Evolutionary conservation across 2,113 vertebrate species (phyloP).

Genomic region (Anas platyrhynchos): DNA sequence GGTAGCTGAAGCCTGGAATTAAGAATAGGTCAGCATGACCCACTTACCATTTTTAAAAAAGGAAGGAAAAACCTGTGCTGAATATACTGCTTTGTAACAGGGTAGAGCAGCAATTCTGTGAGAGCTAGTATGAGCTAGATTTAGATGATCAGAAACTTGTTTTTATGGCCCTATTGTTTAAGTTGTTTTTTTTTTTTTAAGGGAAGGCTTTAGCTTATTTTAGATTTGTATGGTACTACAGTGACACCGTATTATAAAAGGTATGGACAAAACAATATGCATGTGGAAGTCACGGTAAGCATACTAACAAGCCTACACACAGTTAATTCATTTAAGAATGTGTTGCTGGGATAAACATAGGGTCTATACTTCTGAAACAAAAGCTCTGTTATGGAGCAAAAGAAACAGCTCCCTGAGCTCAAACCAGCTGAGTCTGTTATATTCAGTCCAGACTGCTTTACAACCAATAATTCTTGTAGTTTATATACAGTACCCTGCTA

Average conservation of each 20-base stretch:
- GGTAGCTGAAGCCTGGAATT: neutral
- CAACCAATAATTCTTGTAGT: slow-evolving; percentile 47
- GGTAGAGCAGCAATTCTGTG: neutral
- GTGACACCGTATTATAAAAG: neutral
- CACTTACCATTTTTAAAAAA: neutral
- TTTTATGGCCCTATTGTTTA: neutral
- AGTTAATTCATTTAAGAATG: neutral
- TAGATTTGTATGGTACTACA: neutral
- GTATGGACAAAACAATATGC: neutral
- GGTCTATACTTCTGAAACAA: slow-evolving; percentile 46
- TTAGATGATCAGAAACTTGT: neutral
- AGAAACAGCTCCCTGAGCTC: slow-evolving; percentile 5
- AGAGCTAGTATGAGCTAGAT: neutral
- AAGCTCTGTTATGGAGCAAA: slow-evolving; percentile 12
- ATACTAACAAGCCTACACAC: neutral
- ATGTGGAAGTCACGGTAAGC: neutral
- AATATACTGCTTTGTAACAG: neutral
- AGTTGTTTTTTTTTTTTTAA: neutral
- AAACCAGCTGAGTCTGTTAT: slow-evolving; percentile 37
- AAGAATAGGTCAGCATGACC: neutral
- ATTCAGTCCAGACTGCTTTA: slow-evolving; percentile 53
- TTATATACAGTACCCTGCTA: slow-evolving; percentile 34
- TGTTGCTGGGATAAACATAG: slow-evolving; percentile 15
- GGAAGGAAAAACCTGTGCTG: neutral
- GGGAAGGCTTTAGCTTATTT: neutral